A percentile compares a stretch with the other conserved stretches of the same genome.
phyloP scores from a whole-genome alignment of 2,888 invertebrate genomes.

The Polia nebulosa region DNA sequence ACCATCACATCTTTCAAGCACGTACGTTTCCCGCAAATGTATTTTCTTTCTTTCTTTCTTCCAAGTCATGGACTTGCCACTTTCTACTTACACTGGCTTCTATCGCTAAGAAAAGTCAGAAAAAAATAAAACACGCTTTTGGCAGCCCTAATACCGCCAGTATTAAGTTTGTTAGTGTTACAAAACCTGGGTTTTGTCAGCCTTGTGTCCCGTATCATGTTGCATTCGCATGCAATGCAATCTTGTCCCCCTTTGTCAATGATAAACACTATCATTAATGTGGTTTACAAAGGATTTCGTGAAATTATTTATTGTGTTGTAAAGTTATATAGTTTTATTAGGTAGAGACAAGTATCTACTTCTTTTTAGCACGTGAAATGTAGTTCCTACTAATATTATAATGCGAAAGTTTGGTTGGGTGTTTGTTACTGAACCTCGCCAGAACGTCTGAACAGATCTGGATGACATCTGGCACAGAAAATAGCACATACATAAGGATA shows the following conservation, averaged over 20 bases:
- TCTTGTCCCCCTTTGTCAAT: conserved; percentile 1
- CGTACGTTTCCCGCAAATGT: too few species aligned
- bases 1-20: too few species aligned
- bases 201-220: conserved; percentile 26
- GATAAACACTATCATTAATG: conserved; percentile 15
- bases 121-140: neutral
- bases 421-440: too few species aligned
- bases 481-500: too few species aligned
- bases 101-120: neutral
- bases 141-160: conserved; percentile 7
- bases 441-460: too few species aligned
- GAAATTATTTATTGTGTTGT: conserved; percentile 23
- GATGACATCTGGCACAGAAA: too few species aligned
- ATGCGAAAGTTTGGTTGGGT: too few species aligned
- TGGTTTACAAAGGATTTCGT: conserved; percentile 15
- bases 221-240: conserved; percentile 30
- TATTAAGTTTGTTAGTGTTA: conserved; percentile 22
- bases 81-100: neutral
- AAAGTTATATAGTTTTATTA: conserved; percentile 14
- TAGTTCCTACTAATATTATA: too few species aligned
- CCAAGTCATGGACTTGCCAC: too few species aligned
- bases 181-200: neutral
- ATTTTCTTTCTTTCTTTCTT: too few species aligned
- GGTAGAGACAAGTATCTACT: neutral
- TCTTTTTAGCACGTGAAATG: neutral